Percentiles rank a stretch among this genome's conserved stretches.
Evolutionary conservation across 2,113 vertebrate species (phyloP).

Genomic region (Cyphomyrus plagiostoma): DNA sequence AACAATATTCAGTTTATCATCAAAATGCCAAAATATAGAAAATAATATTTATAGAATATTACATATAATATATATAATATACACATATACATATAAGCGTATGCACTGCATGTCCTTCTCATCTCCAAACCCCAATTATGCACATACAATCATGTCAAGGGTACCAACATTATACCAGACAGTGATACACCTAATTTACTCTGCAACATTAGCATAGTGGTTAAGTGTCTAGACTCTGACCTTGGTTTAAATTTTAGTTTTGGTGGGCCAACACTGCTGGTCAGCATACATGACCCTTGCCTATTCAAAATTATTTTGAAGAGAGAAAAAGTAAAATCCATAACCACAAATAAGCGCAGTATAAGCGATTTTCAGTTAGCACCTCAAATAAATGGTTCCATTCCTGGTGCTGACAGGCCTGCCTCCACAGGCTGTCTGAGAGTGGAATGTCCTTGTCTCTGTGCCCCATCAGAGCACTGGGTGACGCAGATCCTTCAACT

Average conservation of each 20-base stretch:
- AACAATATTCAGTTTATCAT: conserved; percentile 7
- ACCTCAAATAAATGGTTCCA: not conserved
- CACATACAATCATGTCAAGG: not conserved
- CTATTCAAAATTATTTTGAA: not conserved
- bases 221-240: not conserved
- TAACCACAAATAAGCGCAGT: not conserved
- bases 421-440: not conserved
- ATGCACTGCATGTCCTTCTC: not conserved
- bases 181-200: not conserved
- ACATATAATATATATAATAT: conserved; percentile 19
- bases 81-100: conserved; percentile 19
- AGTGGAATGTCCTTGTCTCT: not conserved
- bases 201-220: not conserved
- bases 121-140: not conserved
- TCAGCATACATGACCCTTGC: not conserved
- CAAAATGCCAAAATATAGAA: conserved; percentile 20
- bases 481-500: not conserved
- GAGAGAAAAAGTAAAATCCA: not conserved
- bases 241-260: not conserved
- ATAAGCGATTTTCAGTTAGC: not conserved
- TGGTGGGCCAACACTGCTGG: not conserved
- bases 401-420: not conserved
- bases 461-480: not conserved
- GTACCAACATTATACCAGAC: conserved; percentile 4
- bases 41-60: conserved; percentile 20